Conservation (phyloP, 1,140 invertebrate genomes). For the Halyomorpha halys region DNA sequence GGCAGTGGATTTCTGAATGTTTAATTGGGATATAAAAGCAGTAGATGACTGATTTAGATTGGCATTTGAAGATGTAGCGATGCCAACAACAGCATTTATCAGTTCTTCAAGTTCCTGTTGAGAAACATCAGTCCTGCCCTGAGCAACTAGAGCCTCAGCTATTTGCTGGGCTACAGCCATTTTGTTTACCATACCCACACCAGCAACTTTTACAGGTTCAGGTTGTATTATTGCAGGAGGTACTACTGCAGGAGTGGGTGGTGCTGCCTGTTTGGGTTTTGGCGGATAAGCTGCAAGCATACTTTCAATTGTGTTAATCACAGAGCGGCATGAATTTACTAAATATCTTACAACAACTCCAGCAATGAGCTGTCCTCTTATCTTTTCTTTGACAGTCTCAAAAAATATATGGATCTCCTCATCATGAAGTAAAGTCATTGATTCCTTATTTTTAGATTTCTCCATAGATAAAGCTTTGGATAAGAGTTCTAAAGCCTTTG, state of each 20-base stretch:
- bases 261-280: not conserved
- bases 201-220: constrained; percentile 48
- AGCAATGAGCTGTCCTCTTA: constrained; percentile 67
- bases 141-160: constrained; percentile 57
- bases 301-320: constrained; percentile 36
- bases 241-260: not conserved
- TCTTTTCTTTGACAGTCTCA: constrained; percentile 72
- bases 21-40: constrained; percentile 29
- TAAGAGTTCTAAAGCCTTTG: constrained; percentile 60
- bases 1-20: constrained; percentile 26
- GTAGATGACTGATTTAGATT: constrained; percentile 40
- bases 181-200: constrained; percentile 56
- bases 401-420: constrained; percentile 60
- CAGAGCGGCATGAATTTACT: constrained; percentile 47
- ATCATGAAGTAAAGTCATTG: constrained; percentile 56
- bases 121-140: constrained; percentile 65
- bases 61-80: constrained; percentile 41
- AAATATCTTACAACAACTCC: constrained; percentile 56
- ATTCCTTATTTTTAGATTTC: constrained; percentile 54
- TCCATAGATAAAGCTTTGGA: constrained; percentile 64
- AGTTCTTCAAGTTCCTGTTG: constrained; percentile 63
- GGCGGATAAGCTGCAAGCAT: constrained; percentile 30
- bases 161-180: constrained; percentile 64
- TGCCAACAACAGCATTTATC: constrained; percentile 61
- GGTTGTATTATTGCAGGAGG: constrained; percentile 31